Conservation (phyloP, 2,888 invertebrate genomes). For the Drosophila kokeensis region DNA sequence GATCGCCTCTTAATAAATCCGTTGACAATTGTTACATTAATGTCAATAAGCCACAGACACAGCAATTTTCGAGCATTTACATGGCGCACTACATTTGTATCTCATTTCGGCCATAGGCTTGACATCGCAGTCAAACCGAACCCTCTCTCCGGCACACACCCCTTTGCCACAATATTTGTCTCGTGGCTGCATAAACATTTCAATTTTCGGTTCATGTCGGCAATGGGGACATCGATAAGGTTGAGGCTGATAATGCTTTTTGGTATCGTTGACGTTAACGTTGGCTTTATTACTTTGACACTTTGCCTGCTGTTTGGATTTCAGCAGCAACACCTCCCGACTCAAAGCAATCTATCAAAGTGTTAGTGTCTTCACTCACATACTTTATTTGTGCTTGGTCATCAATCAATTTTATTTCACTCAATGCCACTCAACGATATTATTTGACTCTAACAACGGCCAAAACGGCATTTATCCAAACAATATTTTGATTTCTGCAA, state of each 20-base stretch:
- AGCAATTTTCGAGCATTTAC: conserved; percentile 64
- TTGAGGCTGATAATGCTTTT: conserved; percentile 40
- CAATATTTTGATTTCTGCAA: conserved; percentile 20
- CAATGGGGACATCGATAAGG: conserved; percentile 8
- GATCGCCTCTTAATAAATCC: conserved; percentile 81
- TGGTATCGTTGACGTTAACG: conserved; percentile 47
- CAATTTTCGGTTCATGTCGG: conserved; percentile 15
- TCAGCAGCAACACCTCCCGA: conserved; percentile 15
- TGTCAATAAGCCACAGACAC: conserved; percentile 76
- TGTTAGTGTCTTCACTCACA: conserved; percentile 55
- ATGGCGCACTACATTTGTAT: conserved; percentile 61
- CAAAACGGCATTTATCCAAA: conserved; percentile 4
- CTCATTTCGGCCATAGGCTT: conserved; percentile 36
- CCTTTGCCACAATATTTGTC: conserved; percentile 60
- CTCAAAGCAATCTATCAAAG: conserved; percentile 75
- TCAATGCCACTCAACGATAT: conserved; percentile 58
- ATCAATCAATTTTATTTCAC: conserved; percentile 80
- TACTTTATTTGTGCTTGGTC: conserved; percentile 56
- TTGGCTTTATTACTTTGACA: conserved; percentile 62
- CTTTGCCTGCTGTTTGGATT: conserved; percentile 66
- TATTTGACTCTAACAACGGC: conserved; percentile 30
- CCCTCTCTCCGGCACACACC: conserved; percentile 26
- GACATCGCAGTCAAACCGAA: background rate
- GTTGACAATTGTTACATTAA: conserved; percentile 83
- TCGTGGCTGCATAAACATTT: conserved; percentile 55